A percentile compares a stretch with the other conserved stretches of the same genome.
Conservation (phyloP, 2,797 vertebrate genomes). For the Enteromius thamalakanensis region DNA sequence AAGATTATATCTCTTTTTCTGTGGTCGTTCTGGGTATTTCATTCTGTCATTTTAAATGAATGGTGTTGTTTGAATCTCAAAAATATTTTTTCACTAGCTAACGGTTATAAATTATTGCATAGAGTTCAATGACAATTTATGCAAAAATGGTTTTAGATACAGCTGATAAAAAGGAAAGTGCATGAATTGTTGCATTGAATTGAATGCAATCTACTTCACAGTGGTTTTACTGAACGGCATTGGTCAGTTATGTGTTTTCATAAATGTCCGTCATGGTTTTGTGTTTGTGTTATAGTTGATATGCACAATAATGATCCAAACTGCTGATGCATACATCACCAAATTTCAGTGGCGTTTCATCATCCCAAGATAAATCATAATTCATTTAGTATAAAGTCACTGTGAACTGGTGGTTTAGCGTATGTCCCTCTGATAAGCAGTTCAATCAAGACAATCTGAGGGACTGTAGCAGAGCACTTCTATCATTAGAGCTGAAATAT, state of each 20-base stretch:
- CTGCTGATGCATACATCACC: neutral
- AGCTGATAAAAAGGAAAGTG: neutral
- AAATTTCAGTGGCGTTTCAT: neutral
- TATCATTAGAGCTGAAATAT: neutral
- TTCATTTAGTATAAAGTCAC: neutral
- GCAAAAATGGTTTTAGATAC: neutral
- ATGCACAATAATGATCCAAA: neutral
- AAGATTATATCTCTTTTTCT: neutral
- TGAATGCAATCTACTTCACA: neutral
- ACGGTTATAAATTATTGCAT: neutral
- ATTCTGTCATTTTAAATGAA: constrained; percentile 17
- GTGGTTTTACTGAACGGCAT: neutral
- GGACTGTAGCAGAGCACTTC: neutral
- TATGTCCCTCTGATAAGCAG: neutral
- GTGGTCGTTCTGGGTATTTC: neutral
- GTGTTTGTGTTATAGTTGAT: neutral
- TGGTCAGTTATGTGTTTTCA: neutral
- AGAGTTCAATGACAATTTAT: neutral
- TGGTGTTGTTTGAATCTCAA: constrained; percentile 5
- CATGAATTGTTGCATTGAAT: constrained; percentile 70
- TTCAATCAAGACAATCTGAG: neutral
- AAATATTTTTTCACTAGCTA: constrained; percentile 31
- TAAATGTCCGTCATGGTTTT: neutral
- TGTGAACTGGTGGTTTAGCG: neutral
- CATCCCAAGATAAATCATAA: neutral